A percentile compares a stretch with the other conserved stretches of the same genome.
Evolutionary conservation across 2,113 vertebrate genomes (phyloP).

Genomic region (Misgurnus mizolepis): DNA sequence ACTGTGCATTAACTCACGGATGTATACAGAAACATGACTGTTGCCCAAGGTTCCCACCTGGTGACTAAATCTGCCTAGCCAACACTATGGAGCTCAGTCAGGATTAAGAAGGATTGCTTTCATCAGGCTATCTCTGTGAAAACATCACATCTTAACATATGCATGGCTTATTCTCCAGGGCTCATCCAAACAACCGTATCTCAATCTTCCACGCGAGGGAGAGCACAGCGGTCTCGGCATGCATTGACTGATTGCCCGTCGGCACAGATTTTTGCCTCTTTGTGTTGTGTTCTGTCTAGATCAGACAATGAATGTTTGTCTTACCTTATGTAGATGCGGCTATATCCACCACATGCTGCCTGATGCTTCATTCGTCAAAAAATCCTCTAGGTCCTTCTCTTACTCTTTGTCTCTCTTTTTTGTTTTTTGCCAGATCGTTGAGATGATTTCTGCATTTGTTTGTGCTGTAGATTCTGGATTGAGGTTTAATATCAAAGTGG

Average conservation of each 20-base stretch:
- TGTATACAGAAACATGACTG: no score
- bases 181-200: slow-evolving; percentile 38
- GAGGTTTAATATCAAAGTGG: slow-evolving; percentile 53
- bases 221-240: slow-evolving; percentile 63
- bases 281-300: not conserved
- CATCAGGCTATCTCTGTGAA: slow-evolving; percentile 54
- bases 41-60: no score
- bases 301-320: slow-evolving; percentile 48
- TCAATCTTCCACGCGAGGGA: slow-evolving; percentile 19
- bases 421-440: slow-evolving; percentile 60
- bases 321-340: slow-evolving; percentile 81
- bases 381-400: slow-evolving; percentile 60
- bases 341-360: slow-evolving; percentile 78
- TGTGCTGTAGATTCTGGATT: slow-evolving; percentile 60
- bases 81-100: slow-evolving; percentile 53
- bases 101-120: slow-evolving; percentile 67
- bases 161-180: slow-evolving; percentile 57
- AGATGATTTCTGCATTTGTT: slow-evolving; percentile 68
- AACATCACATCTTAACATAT: slow-evolving; percentile 61
- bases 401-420: slow-evolving; percentile 58
- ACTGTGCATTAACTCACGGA: no score
- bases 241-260: not conserved
- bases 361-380: slow-evolving; percentile 76
- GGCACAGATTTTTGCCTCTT: not conserved
- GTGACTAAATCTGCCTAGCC: no score